Base-by-base conservation (phyloP, 2,888 invertebrate species). In the Drosophila mayaguana region DNA sequence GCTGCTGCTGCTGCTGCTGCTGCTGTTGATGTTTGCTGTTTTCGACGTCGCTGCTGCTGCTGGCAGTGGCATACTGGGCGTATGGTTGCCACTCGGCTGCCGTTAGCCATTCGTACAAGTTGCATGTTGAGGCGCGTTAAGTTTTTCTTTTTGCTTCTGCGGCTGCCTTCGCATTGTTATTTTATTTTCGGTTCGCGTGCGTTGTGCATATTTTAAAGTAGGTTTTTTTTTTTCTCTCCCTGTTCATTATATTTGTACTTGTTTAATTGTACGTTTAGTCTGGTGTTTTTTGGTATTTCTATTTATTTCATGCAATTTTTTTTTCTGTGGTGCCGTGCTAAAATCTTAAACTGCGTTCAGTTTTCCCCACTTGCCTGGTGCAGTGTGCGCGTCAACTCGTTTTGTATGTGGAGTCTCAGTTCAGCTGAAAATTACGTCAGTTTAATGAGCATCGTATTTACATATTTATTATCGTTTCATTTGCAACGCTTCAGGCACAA, bases 71-170 rank as follows among this genome's bases (percentile, higher is more conserved):
- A 64, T 53, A 55, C 67, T 60, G 48, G 59, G 45, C 36, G 70
- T 45, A 56, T 57, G 59, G 69, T 61, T 43, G 72, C 75, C 78
- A 80, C 78, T 78, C 72, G 78, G 46, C 61, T 70, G 72, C 77
- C 84, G 87, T 72, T 89, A 79, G 89, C 75, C 79, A 76, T 87
- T 85, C 84, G 84, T 77, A 81, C 84, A 84, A 83, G 84, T 87
- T 86, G 89, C 84, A 78, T 74, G 89, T 74, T 72, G 22, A 71
- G 57, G 36, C 75, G 79, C 75, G 72, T 28, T 66, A 18, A 48
- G 28, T 48, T 34, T 50, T 34, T 14, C 18, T 14, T 18, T 50
- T 18, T 32, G 32, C 18, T 48, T 53, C 54, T 61, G 57, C 28
- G 59, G 61, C 48, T 60, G 55, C 25, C 38, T 43, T 51, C 53